Base-by-base conservation (phyloP, 2,888 invertebrate species). In the Chrysolina oricalcia region DNA sequence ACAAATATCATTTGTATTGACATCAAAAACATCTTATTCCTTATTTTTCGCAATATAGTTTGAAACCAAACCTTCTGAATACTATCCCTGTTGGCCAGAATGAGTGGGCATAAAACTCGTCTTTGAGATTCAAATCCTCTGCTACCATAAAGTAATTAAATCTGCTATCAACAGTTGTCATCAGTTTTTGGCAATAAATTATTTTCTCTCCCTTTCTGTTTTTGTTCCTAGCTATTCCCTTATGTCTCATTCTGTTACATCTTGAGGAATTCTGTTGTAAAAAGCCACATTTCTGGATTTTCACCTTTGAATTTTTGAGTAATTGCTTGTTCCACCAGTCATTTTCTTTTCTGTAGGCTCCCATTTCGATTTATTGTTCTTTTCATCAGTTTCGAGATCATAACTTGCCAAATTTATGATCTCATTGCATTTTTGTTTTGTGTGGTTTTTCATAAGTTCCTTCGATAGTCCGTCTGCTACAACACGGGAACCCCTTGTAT, bases 1-100 rank as follows among this genome's bases (percentile, higher is more conserved):
- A n/a, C n/a, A n/a, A n/a, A n/a, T n/a, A n/a, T n/a, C n/a, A n/a
- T n/a, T n/a, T n/a, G n/a, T n/a, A n/a, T n/a, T n/a, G n/a, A n/a
- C 48, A 48, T 67, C 17, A 21, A 50, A 8, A 48, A 67, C 27
- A 48, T 67, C 27, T 67, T 46, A 67, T 67, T 23, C 27, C n/a
- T 17, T 17, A 69, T 69, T 59, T 69, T 23, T 69, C 59, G 48
- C 50, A 48, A 50, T 71, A 64, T 23, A 19, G 50, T 23, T 50
- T 64, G 50, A 65, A 72, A 72, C 66, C 48, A 56, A 71, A 71
- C n/a, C 56, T n/a, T 53, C 43, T 72, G 56, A 50, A 72, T 10
- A 11, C 17, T 21, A 72, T 56, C 15, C 41, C 53, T 53, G 21
- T 53, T 8, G 64, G 65, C 72, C 66, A 72, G 46, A 59, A 56